Base-by-base conservation (phyloP, 2,797 vertebrate genomes). In the Anabas testudineus region DNA sequence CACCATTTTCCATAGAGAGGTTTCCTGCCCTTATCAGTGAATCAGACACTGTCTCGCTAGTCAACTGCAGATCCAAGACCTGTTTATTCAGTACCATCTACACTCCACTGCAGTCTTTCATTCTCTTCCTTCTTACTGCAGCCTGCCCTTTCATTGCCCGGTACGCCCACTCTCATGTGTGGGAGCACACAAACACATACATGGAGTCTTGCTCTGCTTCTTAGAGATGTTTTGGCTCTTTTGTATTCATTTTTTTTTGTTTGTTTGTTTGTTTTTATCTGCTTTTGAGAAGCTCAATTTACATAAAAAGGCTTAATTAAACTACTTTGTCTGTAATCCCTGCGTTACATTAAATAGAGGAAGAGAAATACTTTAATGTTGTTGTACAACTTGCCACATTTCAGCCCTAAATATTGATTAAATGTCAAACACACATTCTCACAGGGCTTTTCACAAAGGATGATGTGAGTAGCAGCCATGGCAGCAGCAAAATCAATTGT, bases 51-150 rank as follows among this genome's bases (percentile, higher is more conserved):
- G 60, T 78, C 70, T 80, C 67, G 54, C 57, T 67, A 32, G 78
- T 32, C 32, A 71, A 32, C 56, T 65, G 34, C 52, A 59, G 72
- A 71, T 60, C 45, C 0, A 19, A 67, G 73, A 84, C 82, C 63
- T 79, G 72, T 48, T 83, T 80, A 84, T 77, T 28, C 80, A 58
- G 64, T 73, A 30, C 49, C 43, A 28, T 78, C 87, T 71, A 84
- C 83, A 63, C 54, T 10, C 22, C 72, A 82, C 49, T 63, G 49
- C 46, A 55, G 47, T 48, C 77, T 66, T 68, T 84, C 65, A 79
- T 53, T 74, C 54, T 66, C 66, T 52, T 63, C 18, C 19, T 46
- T 74, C 58, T n/a, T 79, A 5, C 71, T 67, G 70, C 59, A 76
- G 76, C 74, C 72, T 74, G 82, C 42, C 75, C 73, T 88, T 67